phyloP scores from a whole-genome alignment of 2,797 vertebrate species.

The Phaenicophaeus curvirostris region DNA sequence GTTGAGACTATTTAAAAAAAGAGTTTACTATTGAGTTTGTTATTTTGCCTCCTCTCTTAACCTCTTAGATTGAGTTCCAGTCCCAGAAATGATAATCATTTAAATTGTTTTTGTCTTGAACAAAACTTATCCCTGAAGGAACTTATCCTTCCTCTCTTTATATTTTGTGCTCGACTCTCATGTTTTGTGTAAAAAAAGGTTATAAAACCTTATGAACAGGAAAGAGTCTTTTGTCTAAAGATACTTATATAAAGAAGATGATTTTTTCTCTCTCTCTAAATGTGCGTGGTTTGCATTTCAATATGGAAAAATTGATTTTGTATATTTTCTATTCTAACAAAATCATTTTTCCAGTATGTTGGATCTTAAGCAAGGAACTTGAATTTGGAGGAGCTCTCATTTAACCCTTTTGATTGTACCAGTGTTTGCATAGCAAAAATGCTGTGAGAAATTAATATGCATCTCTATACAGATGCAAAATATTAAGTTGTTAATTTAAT shows the following conservation, averaged over 20 bases:
- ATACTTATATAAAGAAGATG: neutral
- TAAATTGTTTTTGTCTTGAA: neutral
- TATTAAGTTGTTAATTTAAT: neutral
- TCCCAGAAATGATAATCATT: neutral
- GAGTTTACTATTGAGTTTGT: neutral
- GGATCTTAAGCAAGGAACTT: neutral
- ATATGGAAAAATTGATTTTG: neutral
- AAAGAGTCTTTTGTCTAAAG: too few species aligned
- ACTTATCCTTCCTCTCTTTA: neutral
- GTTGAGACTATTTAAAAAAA: neutral
- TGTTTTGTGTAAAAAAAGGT: neutral
- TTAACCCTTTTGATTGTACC: neutral
- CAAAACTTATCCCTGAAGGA: neutral
- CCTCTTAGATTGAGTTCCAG: neutral
- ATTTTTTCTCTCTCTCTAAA: neutral
- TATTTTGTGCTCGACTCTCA: neutral
- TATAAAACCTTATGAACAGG: neutral
- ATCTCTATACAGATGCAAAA: neutral
- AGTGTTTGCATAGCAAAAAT: neutral
- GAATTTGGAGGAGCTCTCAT: neutral
- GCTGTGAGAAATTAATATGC: neutral
- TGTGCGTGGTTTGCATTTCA: neutral
- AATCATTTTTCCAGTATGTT: neutral
- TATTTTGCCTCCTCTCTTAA: neutral
- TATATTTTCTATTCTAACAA: neutral